These are phyloP conservation scores for Sacculina carcini DNA, from an alignment of 2,888 invertebrate genomes.

Conservation along the genomic window DNA sequence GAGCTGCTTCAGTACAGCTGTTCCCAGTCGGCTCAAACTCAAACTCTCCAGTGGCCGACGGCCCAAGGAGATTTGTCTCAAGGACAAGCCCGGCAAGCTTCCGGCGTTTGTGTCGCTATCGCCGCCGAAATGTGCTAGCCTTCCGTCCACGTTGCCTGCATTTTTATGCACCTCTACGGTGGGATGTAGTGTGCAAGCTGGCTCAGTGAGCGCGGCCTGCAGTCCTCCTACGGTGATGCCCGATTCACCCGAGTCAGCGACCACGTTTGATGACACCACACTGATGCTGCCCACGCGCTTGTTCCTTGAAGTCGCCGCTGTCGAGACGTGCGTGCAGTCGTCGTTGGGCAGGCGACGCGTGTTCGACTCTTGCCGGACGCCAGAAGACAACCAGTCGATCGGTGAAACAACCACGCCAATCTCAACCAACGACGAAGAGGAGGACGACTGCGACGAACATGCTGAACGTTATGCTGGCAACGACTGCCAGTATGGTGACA, in stretches of 20 bases:
- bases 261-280: slow-evolving; percentile 13
- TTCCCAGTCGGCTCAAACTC: slow-evolving; percentile 29
- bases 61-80: slow-evolving; percentile 2
- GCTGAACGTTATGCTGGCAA: no score
- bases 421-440: not conserved
- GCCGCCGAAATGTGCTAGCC: slow-evolving; percentile 9
- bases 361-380: no score
- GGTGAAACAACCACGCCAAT: not conserved
- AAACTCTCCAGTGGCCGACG: slow-evolving; percentile 16
- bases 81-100: slow-evolving; percentile 8
- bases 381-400: not conserved
- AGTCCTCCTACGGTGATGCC: slow-evolving; percentile 13
- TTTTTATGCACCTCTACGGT: not conserved
- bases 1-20: slow-evolving; percentile 19
- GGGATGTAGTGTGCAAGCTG: not conserved
- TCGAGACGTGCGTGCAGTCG: no score
- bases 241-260: slow-evolving; percentile 13
- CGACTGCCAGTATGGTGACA: no score
- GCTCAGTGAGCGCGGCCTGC: slow-evolving; percentile 10
- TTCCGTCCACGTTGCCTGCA: not conserved
- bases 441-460: no score
- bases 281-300: no score
- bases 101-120: slow-evolving; percentile 11
- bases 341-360: no score
- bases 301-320: no score